phyloP scores from a whole-genome alignment of 35 echinoderm and acorn worm species.

The Hemicentrotus pulcherrimus region DNA sequence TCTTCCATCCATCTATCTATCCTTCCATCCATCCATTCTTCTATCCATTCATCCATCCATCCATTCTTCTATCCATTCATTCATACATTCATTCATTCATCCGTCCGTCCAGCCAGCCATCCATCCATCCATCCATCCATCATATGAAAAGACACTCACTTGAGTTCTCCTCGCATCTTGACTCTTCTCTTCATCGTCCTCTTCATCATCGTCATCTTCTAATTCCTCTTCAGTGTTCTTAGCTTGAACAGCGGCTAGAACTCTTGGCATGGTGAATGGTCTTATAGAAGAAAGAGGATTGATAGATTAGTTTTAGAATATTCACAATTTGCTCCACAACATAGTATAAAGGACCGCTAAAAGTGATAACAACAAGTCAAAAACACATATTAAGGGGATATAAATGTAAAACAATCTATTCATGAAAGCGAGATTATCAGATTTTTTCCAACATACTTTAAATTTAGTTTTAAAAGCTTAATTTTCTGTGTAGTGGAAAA shows the following conservation, averaged over 20 bases:
- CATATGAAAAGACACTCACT: not conserved
- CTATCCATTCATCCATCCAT: not conserved
- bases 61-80: not conserved
- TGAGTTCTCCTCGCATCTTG: not conserved
- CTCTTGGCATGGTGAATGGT: conserved; percentile 84
- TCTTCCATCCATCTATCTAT: not conserved
- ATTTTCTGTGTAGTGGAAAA: too few species aligned
- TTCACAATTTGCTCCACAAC: not conserved
- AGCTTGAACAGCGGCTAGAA: conserved; percentile 44
- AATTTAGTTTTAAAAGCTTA: too few species aligned
- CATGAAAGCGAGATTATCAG: too few species aligned
- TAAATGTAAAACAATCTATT: too few species aligned
- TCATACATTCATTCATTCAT: not conserved
- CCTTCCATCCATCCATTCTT: not conserved
- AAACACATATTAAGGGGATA: too few species aligned
- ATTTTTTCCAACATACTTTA: too few species aligned
- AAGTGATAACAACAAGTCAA: too few species aligned
- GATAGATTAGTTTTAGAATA: not conserved
- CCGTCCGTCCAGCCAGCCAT: not conserved
- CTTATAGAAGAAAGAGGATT: conserved; percentile 53
- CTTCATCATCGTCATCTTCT: not conserved
- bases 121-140: not conserved
- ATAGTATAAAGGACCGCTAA: not conserved
- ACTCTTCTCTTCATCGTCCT: not conserved
- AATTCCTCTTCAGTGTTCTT: not conserved